Base-by-base conservation (phyloP, 2,113 vertebrate species). In the Calidris pugnax region DNA sequence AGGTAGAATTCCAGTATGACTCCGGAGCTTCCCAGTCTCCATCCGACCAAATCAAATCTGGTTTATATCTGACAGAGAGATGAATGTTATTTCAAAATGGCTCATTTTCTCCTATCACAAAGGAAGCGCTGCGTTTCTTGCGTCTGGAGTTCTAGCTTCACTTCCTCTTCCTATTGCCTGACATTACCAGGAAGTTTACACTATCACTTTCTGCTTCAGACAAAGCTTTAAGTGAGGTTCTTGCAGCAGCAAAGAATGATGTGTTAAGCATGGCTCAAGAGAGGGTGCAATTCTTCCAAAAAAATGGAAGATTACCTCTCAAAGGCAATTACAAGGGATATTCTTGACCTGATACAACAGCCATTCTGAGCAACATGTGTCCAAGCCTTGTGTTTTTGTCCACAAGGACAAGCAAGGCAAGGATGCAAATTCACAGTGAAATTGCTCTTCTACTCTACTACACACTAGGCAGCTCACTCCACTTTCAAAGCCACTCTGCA, bases 21-120 rank as follows among this genome's bases (percentile, higher is more conserved):
- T 99, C 99, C 2, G 99, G 98, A 33, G 98, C 98, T 85, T 99
- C 99, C 99, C 99, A 99, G 85, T 99, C 99, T 27, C 99, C 99
- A 82, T 99, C 99, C 10, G 99, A 99, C 99, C 99, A 99, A 93
- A 99, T 98, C 95, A 99, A 32, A 51, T 99, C 99, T 82, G 99
- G 99, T 90, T 98, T 98, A 95, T 99, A 99, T 43, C 99, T 99
- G 80, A 74, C 96, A 95, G 84, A 90, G 80, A 97, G 68, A 90
- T 1, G 7, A 62, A 73, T 1, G 37, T 79, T 93, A 94, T n/a
- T 85, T 92, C 56, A 78, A 30, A 84, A 69, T 4, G n/a, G 45
- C 5, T 74, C 22, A 4, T 75, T 64, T 53, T 35, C 68, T 77
- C 45, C 53, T 76, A 37, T 39, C 48, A 74, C 23, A 51, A 50